Conservation (phyloP, 1,140 invertebrate species). For the Neotoxoptera formosana region DNA sequence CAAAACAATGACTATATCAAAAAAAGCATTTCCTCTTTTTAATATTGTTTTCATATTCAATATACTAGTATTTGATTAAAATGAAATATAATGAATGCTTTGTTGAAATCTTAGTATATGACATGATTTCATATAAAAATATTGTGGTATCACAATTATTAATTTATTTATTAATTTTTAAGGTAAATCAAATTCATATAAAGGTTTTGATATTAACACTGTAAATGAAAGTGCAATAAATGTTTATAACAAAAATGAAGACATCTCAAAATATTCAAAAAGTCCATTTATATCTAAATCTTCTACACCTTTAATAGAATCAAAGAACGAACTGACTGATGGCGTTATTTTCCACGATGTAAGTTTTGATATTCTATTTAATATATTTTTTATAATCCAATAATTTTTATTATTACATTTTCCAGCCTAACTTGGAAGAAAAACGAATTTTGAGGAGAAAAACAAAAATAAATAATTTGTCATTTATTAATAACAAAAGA, state of each 20-base stretch:
- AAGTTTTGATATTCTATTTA: background rate
- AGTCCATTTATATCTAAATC: background rate
- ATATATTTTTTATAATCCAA: background rate
- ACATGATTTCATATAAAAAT: background rate
- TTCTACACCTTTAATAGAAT: background rate
- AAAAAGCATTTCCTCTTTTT: too few species aligned
- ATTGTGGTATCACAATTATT: background rate
- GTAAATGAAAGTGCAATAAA: background rate
- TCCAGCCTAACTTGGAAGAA: slow-evolving; percentile 40
- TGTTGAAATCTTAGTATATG: background rate
- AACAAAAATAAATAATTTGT: background rate
- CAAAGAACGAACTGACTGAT: background rate
- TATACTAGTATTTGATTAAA: too few species aligned
- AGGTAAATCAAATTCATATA: slow-evolving; percentile 8
- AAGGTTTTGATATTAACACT: background rate
- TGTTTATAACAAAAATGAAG: background rate
- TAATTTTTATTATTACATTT: background rate
- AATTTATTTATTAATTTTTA: background rate
- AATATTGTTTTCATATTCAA: too few species aligned
- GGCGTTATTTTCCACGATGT: slow-evolving; percentile 30
- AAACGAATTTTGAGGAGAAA: slow-evolving; percentile 17
- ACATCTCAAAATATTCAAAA: background rate
- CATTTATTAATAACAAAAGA: slow-evolving; percentile 49
- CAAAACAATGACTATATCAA: too few species aligned
- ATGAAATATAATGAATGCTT: too few species aligned